Conservation (phyloP, 37 sponge, comb jelly and placozoan species). For the Aphrocallistes beatrix region DNA sequence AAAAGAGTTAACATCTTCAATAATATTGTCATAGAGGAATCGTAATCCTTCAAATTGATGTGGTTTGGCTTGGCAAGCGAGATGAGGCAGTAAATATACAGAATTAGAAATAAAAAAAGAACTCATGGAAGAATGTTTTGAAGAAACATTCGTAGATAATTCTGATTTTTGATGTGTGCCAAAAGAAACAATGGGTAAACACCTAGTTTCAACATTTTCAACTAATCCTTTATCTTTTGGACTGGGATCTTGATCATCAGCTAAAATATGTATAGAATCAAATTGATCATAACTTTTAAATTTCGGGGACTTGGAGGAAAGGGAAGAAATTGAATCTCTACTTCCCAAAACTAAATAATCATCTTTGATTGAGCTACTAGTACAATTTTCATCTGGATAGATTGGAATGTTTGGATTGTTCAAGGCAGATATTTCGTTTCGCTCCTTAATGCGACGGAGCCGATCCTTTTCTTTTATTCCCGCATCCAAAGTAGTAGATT, state of each 20-base stretch:
- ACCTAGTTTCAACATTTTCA: background rate
- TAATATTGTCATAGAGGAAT: slow-evolving; percentile 89
- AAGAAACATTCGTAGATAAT: too few relatives aligned
- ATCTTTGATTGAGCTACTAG: background rate
- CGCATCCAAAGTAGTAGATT: background rate
- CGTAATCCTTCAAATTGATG: slow-evolving; percentile 94
- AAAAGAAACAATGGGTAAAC: background rate
- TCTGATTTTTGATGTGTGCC: background rate
- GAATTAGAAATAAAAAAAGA: background rate
- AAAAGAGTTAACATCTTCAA: slow-evolving; percentile 54
- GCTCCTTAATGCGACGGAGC: background rate
- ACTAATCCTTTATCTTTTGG: background rate
- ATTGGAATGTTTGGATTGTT: background rate
- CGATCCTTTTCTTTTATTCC: background rate
- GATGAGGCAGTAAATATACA: slow-evolving; percentile 66
- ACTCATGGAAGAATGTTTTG: background rate
- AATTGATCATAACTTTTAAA: too few relatives aligned
- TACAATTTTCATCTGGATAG: background rate
- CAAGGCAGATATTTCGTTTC: background rate
- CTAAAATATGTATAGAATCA: too few relatives aligned
- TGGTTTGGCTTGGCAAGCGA: slow-evolving; percentile 51
- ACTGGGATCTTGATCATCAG: too few relatives aligned
- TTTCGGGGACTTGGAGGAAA: too few relatives aligned
- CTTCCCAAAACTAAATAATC: background rate
- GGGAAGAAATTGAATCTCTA: background rate